Conservation (phyloP, 2,797 vertebrate species). For the Dromococcyx pavoninus region DNA sequence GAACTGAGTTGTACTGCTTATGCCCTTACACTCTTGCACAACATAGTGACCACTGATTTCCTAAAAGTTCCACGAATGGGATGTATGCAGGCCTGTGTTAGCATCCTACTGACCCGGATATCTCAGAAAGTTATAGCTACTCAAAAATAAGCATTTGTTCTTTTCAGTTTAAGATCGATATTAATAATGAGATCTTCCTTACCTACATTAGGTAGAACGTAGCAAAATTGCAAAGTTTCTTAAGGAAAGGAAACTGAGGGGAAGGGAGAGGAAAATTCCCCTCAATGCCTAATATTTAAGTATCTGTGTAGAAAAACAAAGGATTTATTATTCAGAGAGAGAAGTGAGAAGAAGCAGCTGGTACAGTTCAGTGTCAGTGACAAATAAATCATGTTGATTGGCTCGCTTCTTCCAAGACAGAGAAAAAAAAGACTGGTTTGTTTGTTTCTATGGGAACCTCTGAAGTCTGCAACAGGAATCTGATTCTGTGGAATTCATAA, state of each 20-base stretch:
- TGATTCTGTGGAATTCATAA: neutral
- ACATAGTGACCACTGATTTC: neutral
- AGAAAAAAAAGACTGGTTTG: neutral
- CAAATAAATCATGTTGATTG: neutral
- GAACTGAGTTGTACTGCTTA: neutral
- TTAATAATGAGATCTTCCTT: neutral
- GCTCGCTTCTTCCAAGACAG: neutral
- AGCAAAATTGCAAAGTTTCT: neutral
- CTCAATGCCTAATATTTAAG: neutral
- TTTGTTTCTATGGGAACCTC: conserved; percentile 41
- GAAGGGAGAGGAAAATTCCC: neutral
- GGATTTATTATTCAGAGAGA: neutral
- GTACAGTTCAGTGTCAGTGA: neutral
- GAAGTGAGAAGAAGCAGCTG: neutral
- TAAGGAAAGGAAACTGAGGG: neutral
- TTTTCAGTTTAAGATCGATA: neutral
- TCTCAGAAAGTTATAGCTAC: neutral
- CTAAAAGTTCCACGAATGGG: neutral
- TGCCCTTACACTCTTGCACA: neutral
- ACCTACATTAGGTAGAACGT: neutral
- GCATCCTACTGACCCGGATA: neutral
- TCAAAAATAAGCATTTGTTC: neutral
- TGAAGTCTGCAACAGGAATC: neutral
- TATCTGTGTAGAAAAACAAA: neutral
- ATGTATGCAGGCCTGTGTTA: neutral